Percentiles rank a stretch among this genome's conserved stretches.
Conservation (phyloP, 2,113 vertebrate genomes). For the Datnioides undecimradiatus region DNA sequence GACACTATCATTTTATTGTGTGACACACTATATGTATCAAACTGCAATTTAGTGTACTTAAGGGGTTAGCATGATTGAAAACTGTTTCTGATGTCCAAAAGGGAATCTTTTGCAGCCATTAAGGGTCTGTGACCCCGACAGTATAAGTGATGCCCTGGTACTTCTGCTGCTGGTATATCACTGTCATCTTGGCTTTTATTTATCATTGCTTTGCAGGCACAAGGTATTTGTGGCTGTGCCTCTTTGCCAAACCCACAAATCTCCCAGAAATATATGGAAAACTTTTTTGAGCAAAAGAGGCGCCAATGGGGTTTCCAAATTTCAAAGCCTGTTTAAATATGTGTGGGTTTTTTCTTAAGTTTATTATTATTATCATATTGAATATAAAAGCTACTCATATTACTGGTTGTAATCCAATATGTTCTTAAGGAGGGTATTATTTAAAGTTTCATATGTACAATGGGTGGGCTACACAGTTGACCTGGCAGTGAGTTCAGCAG, state of each 20-base stretch:
- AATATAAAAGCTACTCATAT: not conserved
- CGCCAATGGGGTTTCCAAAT: not conserved
- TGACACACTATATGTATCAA: conserved; percentile 80
- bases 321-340: not conserved
- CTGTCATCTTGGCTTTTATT: conserved; percentile 57
- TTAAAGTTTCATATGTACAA: conserved; percentile 11
- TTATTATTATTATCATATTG: not conserved
- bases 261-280: not conserved
- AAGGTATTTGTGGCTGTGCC: not conserved
- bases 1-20: conserved; percentile 76
- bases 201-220: conserved; percentile 1
- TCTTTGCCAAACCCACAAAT: conserved; percentile 23
- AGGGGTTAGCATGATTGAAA: conserved; percentile 76
- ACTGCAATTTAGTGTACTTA: conserved; percentile 74
- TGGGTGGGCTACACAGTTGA: conserved; percentile 58
- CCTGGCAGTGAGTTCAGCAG: conserved; percentile 8
- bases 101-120: conserved; percentile 58
- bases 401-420: not conserved
- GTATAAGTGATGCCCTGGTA: conserved; percentile 44
- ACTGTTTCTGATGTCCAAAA: conserved; percentile 68
- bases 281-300: not conserved
- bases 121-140: conserved; percentile 46
- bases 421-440: not conserved
- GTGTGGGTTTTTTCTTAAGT: not conserved
- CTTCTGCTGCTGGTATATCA: conserved; percentile 52